phyloP scores from a whole-genome alignment of 2,113 vertebrate genomes.

The Syngnathus scovelli region DNA sequence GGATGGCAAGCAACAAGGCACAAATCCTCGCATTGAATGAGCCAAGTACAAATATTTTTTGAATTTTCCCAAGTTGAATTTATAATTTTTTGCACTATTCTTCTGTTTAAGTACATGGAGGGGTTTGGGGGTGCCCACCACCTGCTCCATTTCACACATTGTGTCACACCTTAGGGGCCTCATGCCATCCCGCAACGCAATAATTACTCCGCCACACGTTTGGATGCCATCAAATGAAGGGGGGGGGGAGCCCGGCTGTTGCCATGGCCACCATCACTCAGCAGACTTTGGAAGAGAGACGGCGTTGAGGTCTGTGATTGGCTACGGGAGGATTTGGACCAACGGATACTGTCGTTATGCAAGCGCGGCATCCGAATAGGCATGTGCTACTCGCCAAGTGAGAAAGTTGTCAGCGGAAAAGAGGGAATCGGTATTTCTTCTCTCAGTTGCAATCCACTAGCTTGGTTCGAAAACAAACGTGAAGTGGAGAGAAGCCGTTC shows the following conservation, averaged over 20 bases:
- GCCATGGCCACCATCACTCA: conserved; percentile 71
- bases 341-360: conserved; percentile 65
- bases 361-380: conserved; percentile 54
- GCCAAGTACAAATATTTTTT: neutral
- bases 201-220: conserved; percentile 62
- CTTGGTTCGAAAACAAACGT: no score
- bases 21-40: no score
- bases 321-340: conserved; percentile 42
- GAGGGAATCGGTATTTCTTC: conserved; percentile 1
- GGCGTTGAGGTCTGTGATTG: conserved; percentile 41
- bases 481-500: no score
- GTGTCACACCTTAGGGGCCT: conserved; percentile 67
- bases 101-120: neutral
- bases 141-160: conserved; percentile 67
- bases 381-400: conserved; percentile 34
- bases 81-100: no score
- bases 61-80: no score
- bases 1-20: neutral
- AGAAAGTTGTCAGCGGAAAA: conserved; percentile 28
- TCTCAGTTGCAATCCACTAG: neutral
- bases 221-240: conserved; percentile 59
- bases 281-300: conserved; percentile 53
- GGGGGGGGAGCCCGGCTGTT: conserved; percentile 53
- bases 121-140: conserved; percentile 55
- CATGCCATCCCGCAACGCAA: conserved; percentile 59